Evolutionary conservation across 2,888 invertebrate species (phyloP).

Genomic region (Siphlonurus alternatus): DNA sequence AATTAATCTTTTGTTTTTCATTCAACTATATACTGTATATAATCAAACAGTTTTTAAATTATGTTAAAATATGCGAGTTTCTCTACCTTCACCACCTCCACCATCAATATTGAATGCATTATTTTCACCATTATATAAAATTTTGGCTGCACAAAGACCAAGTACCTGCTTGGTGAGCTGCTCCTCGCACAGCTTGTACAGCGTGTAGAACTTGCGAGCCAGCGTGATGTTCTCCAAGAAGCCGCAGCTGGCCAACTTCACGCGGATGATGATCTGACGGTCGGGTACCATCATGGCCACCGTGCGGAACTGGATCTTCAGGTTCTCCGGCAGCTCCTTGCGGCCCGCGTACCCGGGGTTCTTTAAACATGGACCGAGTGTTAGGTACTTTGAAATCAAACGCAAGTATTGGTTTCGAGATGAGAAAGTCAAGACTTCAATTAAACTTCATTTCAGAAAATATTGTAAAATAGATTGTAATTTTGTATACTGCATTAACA

Average conservation of each 20-base stretch:
- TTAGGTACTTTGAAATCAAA: slow-evolving; percentile 4
- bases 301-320: slow-evolving; percentile 93
- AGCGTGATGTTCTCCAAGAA: slow-evolving; percentile 90
- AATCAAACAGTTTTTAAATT: too few relatives aligned
- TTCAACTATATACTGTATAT: too few relatives aligned
- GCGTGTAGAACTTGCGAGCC: slow-evolving; percentile 88
- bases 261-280: slow-evolving; percentile 89
- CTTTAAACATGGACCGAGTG: too few relatives aligned
- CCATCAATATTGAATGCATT: background rate
- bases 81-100: background rate
- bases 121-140: background rate
- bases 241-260: slow-evolving; percentile 90
- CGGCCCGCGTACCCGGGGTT: slow-evolving; percentile 96
- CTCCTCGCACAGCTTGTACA: slow-evolving; percentile 93
- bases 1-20: too few relatives aligned
- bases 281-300: slow-evolving; percentile 99
- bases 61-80: background rate
- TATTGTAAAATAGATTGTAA: too few relatives aligned
- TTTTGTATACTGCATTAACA: too few relatives aligned
- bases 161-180: slow-evolving; percentile 85
- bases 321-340: slow-evolving; percentile 89
- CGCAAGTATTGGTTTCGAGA: background rate
- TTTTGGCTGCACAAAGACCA: background rate
- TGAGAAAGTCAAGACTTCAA: background rate
- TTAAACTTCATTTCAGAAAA: background rate